Percentiles rank a stretch among this genome's conserved stretches.
Conservation (phyloP, 2,888 invertebrate genomes). For the Spialia ferax region DNA sequence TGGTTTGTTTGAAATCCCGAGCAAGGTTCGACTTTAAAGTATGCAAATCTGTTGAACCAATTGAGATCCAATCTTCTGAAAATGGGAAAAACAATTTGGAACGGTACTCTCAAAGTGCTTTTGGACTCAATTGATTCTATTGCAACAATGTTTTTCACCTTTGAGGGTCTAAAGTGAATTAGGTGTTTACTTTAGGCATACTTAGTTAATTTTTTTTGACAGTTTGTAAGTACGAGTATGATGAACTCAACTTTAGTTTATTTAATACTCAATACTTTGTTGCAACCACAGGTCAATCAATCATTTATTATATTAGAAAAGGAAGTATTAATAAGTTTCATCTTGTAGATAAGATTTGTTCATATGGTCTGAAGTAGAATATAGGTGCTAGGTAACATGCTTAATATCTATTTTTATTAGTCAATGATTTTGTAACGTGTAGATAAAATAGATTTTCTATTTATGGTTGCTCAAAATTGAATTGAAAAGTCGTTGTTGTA, state of each 20-base stretch:
- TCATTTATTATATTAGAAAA: too few relatives aligned
- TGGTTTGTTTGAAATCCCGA: slow-evolving; percentile 1
- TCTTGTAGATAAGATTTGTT: too few relatives aligned
- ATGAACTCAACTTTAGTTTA: too few relatives aligned
- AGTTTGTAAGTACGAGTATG: too few relatives aligned
- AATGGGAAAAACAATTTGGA: slow-evolving; percentile 31
- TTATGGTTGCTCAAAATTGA: neutral
- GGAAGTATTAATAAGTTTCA: too few relatives aligned
- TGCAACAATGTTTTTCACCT: neutral
- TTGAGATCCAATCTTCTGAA: slow-evolving; percentile 26
- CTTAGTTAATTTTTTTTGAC: neutral
- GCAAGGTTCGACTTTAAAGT: slow-evolving; percentile 7
- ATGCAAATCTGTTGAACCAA: slow-evolving; percentile 34
- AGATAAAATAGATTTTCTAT: neutral
- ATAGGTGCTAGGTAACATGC: neutral
- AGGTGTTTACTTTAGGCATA: neutral
- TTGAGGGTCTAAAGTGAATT: neutral
- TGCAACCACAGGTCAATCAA: too few relatives aligned
- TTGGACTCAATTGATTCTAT: slow-evolving; percentile 14
- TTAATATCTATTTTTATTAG: too few relatives aligned
- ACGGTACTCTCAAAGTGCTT: slow-evolving; percentile 19
- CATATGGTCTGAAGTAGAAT: too few relatives aligned
- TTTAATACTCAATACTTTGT: too few relatives aligned
- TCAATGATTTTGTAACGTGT: too few relatives aligned
- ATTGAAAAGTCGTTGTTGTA: neutral